Evolutionary conservation across 2,797 vertebrate genomes (phyloP).

Genomic region (Bradypodion pumilum): DNA sequence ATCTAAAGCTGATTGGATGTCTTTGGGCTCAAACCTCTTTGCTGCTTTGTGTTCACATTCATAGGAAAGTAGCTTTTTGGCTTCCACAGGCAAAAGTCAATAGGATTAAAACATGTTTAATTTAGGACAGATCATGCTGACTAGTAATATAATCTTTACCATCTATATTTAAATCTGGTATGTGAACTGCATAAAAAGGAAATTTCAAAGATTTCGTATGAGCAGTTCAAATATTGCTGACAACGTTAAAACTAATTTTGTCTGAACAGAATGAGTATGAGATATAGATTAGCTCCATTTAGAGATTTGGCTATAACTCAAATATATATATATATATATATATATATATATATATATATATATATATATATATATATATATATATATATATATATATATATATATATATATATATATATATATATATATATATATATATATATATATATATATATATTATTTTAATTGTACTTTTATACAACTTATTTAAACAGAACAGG

Average conservation of each 20-base stretch:
- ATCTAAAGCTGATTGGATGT: too few species aligned
- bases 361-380: too few species aligned
- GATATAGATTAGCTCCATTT: neutral
- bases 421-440: too few species aligned
- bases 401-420: too few species aligned
- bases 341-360: too few species aligned
- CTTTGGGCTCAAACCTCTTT: neutral
- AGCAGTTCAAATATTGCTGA: neutral
- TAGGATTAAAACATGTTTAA: neutral
- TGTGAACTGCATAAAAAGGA: neutral
- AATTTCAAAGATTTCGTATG: neutral
- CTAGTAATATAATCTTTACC: neutral
- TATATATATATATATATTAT: too few species aligned
- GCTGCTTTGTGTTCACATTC: too few species aligned
- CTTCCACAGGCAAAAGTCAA: neutral
- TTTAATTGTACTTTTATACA: neutral
- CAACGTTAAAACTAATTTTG: neutral
- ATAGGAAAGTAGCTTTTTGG: too few species aligned
- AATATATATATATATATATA: too few species aligned
- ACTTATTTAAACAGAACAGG: too few species aligned
- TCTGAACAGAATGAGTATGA: neutral
- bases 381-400: too few species aligned
- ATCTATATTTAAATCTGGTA: neutral
- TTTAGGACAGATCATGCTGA: neutral
- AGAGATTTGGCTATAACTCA: neutral